A percentile compares a stretch with the other conserved stretches of the same genome.
These are phyloP conservation scores for Tachysurus vachellii DNA, from an alignment of 2,113 vertebrate genomes.

Conservation along the genomic window DNA sequence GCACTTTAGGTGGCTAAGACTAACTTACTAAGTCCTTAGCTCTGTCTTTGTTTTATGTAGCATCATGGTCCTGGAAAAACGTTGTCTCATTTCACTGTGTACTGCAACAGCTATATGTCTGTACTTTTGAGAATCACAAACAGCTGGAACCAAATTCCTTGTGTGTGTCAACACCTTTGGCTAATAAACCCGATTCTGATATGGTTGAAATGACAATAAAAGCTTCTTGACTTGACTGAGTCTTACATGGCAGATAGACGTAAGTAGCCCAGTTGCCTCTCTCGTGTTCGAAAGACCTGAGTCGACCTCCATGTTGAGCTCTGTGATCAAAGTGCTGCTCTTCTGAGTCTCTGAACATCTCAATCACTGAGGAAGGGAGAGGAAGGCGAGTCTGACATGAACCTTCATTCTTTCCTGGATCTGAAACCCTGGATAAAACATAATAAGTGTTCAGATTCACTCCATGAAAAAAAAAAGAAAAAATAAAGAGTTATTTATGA, in stretches of 20 bases:
- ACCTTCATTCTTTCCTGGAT: neutral
- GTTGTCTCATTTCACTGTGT: no score
- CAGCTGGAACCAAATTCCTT: no score
- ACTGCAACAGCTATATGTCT: no score
- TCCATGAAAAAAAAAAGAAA: neutral
- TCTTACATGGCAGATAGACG: conserved; percentile 86
- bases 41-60: no score
- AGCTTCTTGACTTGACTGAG: neutral
- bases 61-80: no score
- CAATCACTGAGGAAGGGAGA: conserved; percentile 74
- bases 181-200: no score
- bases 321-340: conserved; percentile 70
- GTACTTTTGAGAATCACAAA: no score
- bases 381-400: conserved; percentile 69
- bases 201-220: no score
- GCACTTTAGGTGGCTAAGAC: no score
- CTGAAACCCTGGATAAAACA: neutral
- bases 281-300: conserved; percentile 88
- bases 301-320: conserved; percentile 80
- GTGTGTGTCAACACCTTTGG: no score
- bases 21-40: no score
- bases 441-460: neutral
- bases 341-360: conserved; percentile 79
- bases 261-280: conserved; percentile 93
- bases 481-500: neutral